phyloP scores from a whole-genome alignment of 2,888 invertebrate genomes.

The Eupithecia exiguata region DNA sequence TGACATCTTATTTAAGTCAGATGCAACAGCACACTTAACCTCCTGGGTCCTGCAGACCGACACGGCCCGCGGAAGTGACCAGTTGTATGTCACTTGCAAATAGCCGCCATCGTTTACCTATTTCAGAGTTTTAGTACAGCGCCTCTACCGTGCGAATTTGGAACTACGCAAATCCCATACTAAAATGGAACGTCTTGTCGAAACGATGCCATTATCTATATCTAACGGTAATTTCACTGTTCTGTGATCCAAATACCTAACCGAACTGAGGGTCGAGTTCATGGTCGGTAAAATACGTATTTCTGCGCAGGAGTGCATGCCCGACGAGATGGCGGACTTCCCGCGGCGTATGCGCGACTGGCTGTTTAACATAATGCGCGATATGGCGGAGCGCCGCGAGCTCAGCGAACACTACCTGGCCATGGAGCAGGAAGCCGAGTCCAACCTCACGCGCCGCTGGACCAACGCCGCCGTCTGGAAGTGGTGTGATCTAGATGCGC shows the following conservation, averaged over 20 bases:
- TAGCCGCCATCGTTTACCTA: neutral
- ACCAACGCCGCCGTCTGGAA: constrained; percentile 98
- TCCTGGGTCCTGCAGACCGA: too few relatives aligned
- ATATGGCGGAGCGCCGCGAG: constrained; percentile 94
- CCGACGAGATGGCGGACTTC: constrained; percentile 96
- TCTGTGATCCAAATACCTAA: neutral
- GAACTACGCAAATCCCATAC: neutral
- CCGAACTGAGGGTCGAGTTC: neutral
- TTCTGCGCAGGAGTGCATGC: constrained; percentile 86
- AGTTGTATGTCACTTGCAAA: neutral
- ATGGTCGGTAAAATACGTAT: neutral
- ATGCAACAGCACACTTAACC: neutral
- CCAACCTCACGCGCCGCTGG: constrained; percentile 92
- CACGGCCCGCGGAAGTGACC: too few relatives aligned
- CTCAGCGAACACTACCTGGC: constrained; percentile 91
- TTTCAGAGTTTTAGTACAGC: neutral
- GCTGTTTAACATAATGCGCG: constrained; percentile 98
- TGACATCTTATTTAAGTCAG: neutral
- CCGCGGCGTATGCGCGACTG: constrained; percentile 98
- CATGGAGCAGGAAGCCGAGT: constrained; percentile 95
- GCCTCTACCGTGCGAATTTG: neutral
- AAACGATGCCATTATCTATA: neutral
- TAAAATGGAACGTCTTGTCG: neutral
- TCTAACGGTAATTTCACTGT: neutral
- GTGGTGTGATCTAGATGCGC: constrained; percentile 97